Percentiles rank a stretch among this genome's conserved stretches.
phyloP scores from a whole-genome alignment of 1,140 invertebrate genomes.

The Drosophila gunungcola region DNA sequence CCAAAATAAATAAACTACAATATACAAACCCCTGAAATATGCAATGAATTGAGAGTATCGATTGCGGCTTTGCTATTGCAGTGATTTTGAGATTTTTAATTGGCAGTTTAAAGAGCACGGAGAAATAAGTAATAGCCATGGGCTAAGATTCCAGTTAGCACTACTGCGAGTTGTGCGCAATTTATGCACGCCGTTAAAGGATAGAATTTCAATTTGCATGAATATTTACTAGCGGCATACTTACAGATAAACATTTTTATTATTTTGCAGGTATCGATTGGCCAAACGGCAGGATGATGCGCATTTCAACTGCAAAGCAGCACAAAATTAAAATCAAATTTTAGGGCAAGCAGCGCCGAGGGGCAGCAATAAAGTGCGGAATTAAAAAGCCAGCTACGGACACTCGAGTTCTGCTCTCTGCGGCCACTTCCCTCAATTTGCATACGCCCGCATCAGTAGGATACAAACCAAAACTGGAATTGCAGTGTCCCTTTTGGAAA shows the following conservation, averaged over 20 bases:
- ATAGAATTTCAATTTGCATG: neutral
- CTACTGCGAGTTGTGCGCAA: neutral
- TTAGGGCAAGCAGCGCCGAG: slow-evolving; percentile 20
- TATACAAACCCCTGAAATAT: slow-evolving; percentile 5
- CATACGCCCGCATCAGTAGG: slow-evolving; percentile 6
- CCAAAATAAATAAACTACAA: neutral
- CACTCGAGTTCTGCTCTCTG: slow-evolving; percentile 4
- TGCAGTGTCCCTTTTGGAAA: slow-evolving; percentile 37
- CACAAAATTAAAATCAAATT: slow-evolving; percentile 59
- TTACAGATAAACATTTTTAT: neutral
- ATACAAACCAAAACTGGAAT: slow-evolving; percentile 23
- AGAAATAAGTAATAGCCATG: neutral
- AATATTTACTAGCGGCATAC: neutral
- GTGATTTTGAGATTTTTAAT: slow-evolving; percentile 20
- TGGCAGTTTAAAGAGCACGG: neutral
- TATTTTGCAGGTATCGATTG: slow-evolving; percentile 42
- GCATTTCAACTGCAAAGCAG: slow-evolving; percentile 23
- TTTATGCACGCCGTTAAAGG: slow-evolving; percentile 4
- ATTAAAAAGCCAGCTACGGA: slow-evolving; percentile 16
- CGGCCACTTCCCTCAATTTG: slow-evolving; percentile 15
- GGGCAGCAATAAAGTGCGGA: neutral
- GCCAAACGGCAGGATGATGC: slow-evolving; percentile 35
- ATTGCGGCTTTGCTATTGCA: neutral
- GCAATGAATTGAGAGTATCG: slow-evolving; percentile 1
- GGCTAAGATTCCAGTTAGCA: neutral